Conservation (phyloP, 2,797 vertebrate species). For the Vireo griseus region DNA sequence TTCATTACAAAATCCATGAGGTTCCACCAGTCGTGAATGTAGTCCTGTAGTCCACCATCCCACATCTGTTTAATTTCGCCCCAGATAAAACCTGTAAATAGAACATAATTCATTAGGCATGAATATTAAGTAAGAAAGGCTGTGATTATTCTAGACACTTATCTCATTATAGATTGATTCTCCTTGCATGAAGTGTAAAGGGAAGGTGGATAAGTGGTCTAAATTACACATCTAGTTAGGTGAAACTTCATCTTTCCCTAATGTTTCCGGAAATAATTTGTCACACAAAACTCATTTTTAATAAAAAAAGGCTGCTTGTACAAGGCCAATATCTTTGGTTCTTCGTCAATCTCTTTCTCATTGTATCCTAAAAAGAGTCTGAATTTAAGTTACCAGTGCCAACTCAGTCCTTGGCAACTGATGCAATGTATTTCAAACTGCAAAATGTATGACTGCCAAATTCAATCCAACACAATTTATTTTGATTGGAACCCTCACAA, state of each 20-base stretch:
- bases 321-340: background rate
- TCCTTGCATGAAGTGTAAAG: background rate
- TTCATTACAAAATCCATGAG: slow-evolving; percentile 99
- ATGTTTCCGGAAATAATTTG: background rate
- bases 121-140: background rate
- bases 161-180: background rate
- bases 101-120: slow-evolving; percentile 34
- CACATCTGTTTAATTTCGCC: slow-evolving; percentile 99
- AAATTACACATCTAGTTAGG: background rate
- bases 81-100: slow-evolving; percentile 92
- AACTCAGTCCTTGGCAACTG: background rate
- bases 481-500: background rate
- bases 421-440: background rate
- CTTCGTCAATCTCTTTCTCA: background rate
- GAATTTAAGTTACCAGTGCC: background rate
- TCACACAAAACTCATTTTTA: background rate
- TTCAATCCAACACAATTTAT: background rate
- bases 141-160: background rate
- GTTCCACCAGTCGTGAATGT: slow-evolving; percentile 98
- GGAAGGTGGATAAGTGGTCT: background rate
- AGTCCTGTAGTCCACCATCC: slow-evolving; percentile 94
- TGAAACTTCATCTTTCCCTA: background rate
- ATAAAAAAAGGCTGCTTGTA: background rate
- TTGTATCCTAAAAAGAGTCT: background rate
- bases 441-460: background rate